Conservation (phyloP, 2,113 vertebrate species). For the Callocephalon fimbriatum region DNA sequence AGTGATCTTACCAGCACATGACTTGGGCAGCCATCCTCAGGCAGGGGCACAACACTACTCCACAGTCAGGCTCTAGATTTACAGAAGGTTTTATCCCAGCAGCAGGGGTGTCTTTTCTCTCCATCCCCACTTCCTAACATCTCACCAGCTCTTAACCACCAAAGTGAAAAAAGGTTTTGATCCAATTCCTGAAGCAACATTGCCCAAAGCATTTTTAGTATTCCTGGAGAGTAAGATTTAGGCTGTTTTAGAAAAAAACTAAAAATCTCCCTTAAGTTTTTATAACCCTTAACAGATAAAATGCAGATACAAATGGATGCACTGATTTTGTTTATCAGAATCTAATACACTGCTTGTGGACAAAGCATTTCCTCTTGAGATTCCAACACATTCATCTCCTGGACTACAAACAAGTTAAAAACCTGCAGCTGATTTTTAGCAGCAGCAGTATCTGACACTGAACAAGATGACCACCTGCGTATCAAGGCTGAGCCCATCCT, state of each 20-base stretch:
- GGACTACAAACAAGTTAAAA: background rate
- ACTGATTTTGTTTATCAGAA: background rate
- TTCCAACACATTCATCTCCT: background rate
- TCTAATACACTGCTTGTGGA: background rate
- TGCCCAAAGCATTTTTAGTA: background rate
- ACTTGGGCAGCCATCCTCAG: background rate
- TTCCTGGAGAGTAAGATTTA: background rate
- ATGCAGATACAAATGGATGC: background rate
- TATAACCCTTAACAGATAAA: background rate
- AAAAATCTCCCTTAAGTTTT: background rate
- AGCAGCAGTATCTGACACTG: background rate
- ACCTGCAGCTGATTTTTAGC: background rate
- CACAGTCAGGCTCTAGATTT: accelerated
- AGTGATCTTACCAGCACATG: accelerated
- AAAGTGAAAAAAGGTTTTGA: background rate
- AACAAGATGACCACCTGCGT: accelerated
- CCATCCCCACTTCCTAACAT: background rate
- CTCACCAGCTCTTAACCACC: background rate
- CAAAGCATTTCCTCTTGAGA: background rate
- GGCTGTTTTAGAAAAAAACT: background rate
- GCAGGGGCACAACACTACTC: no score
- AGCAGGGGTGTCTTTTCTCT: background rate
- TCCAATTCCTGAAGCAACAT: background rate
- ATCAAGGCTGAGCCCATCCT: background rate
- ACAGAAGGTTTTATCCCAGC: no score